phyloP scores from a whole-genome alignment of 2,113 vertebrate genomes.

The Larimichthys polyactis region DNA sequence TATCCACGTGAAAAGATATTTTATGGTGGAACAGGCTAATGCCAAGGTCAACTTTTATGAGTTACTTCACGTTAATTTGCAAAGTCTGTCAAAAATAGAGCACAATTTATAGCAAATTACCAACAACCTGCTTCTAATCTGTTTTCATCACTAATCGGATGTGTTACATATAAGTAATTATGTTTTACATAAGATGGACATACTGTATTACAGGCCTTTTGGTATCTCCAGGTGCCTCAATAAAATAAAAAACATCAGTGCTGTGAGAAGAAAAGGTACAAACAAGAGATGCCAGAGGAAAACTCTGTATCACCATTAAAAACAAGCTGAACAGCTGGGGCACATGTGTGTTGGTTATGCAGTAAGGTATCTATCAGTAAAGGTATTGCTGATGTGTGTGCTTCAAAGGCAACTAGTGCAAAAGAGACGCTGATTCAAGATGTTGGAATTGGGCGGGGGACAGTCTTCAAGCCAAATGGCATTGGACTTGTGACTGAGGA shows the following conservation, averaged over 20 bases:
- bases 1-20: slow-evolving; percentile 18
- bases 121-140: neutral
- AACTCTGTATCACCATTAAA: slow-evolving; percentile 53
- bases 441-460: slow-evolving; percentile 47
- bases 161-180: slow-evolving; percentile 5
- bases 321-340: slow-evolving; percentile 67
- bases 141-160: slow-evolving; percentile 1
- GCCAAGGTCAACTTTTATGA: slow-evolving; percentile 12
- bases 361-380: slow-evolving; percentile 56
- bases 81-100: neutral
- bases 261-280: slow-evolving; percentile 51
- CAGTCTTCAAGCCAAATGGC: slow-evolving; percentile 44
- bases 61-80: neutral
- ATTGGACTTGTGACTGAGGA: slow-evolving; percentile 52
- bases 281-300: slow-evolving; percentile 50
- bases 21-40: neutral
- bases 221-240: slow-evolving; percentile 7
- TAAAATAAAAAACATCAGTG: slow-evolving; percentile 21
- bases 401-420: slow-evolving; percentile 45
- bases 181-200: neutral
- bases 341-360: slow-evolving; percentile 63
- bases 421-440: slow-evolving; percentile 68
- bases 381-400: slow-evolving; percentile 44
- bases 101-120: neutral
- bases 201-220: neutral